phyloP scores from a whole-genome alignment of 2,797 vertebrate species.

The Sebastes nivosus region DNA sequence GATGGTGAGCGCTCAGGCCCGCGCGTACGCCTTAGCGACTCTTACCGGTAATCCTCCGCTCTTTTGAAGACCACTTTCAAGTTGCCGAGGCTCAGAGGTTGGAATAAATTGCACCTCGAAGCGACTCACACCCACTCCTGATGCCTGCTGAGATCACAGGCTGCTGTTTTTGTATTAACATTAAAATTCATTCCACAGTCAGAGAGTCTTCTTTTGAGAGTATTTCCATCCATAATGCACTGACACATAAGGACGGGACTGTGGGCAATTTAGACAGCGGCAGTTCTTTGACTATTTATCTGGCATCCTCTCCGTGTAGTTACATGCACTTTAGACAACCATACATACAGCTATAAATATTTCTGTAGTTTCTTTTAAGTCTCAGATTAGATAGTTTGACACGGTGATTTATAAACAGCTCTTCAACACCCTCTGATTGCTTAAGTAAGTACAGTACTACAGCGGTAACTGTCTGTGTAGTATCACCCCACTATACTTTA shows the following conservation, averaged over 20 bases:
- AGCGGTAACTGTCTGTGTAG: slow-evolving; percentile 49
- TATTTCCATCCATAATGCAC: slow-evolving; percentile 73
- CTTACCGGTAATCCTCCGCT: slow-evolving; percentile 72
- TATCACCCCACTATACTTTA: slow-evolving; percentile 63
- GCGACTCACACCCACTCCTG: slow-evolving; percentile 66
- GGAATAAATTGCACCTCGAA: slow-evolving; percentile 83
- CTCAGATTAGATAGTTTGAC: slow-evolving; percentile 64
- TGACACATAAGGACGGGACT: slow-evolving; percentile 69
- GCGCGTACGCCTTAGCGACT: slow-evolving; percentile 52
- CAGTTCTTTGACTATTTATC: slow-evolving; percentile 65
- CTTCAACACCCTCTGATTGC: slow-evolving; percentile 44
- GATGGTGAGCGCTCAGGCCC: slow-evolving; percentile 45
- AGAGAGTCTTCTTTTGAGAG: slow-evolving; percentile 71
- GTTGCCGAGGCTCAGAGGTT: slow-evolving; percentile 73
- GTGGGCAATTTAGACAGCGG: slow-evolving; percentile 60
- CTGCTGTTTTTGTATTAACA: slow-evolving; percentile 81
- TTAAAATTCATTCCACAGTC: slow-evolving; percentile 80
- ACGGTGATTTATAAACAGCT: slow-evolving; percentile 62
- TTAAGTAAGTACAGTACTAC: slow-evolving; percentile 44
- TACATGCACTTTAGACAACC: slow-evolving; percentile 60
- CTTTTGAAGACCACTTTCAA: slow-evolving; percentile 84
- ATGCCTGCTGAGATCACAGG: slow-evolving; percentile 85
- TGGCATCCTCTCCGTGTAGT: slow-evolving; percentile 50
- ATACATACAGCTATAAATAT: slow-evolving; percentile 52
- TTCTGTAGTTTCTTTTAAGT: slow-evolving; percentile 51